phyloP scores from a whole-genome alignment of 2,888 invertebrate species.

The Esperia sulphurella region DNA sequence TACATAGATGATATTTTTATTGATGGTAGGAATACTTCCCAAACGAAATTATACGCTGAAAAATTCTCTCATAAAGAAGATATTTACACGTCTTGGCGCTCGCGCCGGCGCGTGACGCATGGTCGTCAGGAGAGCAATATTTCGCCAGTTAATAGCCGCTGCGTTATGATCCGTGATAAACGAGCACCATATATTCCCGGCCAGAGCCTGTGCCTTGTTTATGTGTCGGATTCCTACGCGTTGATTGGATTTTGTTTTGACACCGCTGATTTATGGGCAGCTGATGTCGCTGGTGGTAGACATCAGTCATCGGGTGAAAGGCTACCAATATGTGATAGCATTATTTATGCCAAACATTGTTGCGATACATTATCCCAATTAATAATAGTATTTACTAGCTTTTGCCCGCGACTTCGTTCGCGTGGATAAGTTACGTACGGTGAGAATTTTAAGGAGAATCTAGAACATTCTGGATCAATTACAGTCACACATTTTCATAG shows the following conservation, averaged over 20 bases:
- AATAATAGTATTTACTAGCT: too few species aligned
- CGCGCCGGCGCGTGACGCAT: not conserved
- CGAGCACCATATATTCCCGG: constrained; percentile 32
- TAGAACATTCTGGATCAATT: too few species aligned
- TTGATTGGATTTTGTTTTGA: constrained; percentile 62
- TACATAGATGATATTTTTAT: too few species aligned
- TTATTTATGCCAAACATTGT: too few species aligned
- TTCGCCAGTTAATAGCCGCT: constrained; percentile 25
- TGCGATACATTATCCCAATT: too few species aligned
- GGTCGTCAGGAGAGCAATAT: constrained; percentile 19
- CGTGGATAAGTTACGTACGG: too few species aligned
- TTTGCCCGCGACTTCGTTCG: too few species aligned
- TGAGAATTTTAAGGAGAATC: too few species aligned
- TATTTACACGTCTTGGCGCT: not conserved
- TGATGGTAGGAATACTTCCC: too few species aligned
- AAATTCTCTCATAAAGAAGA: not conserved
- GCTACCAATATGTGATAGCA: not conserved
- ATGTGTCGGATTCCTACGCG: constrained; percentile 22
- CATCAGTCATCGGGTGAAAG: constrained; percentile 10
- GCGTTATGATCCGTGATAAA: constrained; percentile 40
- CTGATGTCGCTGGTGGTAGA: constrained; percentile 12
- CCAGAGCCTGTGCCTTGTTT: not conserved
- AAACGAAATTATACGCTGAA: not conserved
- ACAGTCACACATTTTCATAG: too few species aligned
- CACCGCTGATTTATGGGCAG: constrained; percentile 35